Base-by-base conservation (phyloP, 2,888 invertebrate genomes). In the Laspeyria flexula region DNA sequence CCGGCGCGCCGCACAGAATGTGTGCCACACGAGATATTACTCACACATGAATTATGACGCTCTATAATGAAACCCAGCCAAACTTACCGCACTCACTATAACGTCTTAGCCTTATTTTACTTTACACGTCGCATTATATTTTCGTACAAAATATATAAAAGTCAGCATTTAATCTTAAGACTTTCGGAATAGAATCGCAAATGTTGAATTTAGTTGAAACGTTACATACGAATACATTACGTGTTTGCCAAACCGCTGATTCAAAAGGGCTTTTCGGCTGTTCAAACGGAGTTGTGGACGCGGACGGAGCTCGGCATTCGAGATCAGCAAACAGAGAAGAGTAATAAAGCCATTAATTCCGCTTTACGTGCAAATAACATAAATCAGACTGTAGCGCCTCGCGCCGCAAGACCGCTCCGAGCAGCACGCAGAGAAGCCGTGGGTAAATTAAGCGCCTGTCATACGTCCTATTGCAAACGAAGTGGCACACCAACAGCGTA, bases 331-430 rank as follows among this genome's bases (percentile, higher is more conserved):
- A 90, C 87, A 88, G 84, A 81, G 86, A 85, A 87, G 87, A 86
- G 86, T 90, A 89, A 88, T 89, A 90, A 89, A 88, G 88, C 86
- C 89, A 90, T 91, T 91, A 91, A 91, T 91, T 91, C 87, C 86
- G 87, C 87, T 90, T 88, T 88, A 88, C 86, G 87, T 88, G 88
- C 87, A 90, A 91, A 90, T 87, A 90, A 88, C 90, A 90, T 91
- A 91, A 91, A 92, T 92, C 90, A 91, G 88, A 83, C 77, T 85
- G 85, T 81, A 85, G 79, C 83, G 82, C 80, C 79, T 80, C 83
- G 83, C 81, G 82, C 86, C 89, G 77, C 89, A 88, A 86, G 85
- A 85, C 79, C 82, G 84, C 81, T 76, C 75, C 55, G 77, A 81
- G 80, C 79, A 77, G 70, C 76, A 81, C 81, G 81, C 83, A 75